phyloP scores from a whole-genome alignment of 2,797 vertebrate genomes.

The Balearica regulorum region DNA sequence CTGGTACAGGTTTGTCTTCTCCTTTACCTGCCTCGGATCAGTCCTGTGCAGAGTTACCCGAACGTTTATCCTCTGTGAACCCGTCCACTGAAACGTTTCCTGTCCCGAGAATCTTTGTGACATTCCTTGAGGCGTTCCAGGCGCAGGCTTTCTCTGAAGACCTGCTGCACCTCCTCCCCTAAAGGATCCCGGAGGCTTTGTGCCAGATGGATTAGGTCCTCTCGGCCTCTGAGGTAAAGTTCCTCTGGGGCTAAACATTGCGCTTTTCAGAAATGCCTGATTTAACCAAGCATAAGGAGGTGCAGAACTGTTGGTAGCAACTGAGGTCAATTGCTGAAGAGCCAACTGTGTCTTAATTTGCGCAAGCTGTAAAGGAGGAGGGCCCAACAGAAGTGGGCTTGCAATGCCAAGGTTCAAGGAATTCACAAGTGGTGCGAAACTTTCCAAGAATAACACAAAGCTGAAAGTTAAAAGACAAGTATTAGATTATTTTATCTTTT shows the following conservation, averaged over 20 bases:
- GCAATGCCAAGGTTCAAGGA: slow-evolving; percentile 84
- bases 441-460: slow-evolving; percentile 92
- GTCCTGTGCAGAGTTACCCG: slow-evolving; percentile 74
- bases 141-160: slow-evolving; percentile 70
- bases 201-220: slow-evolving; percentile 66
- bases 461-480: slow-evolving; percentile 90
- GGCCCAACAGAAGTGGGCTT: slow-evolving; percentile 79
- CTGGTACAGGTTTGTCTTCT: slow-evolving; percentile 66
- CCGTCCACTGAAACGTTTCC: slow-evolving; percentile 65
- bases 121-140: slow-evolving; percentile 63
- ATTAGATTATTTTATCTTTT: slow-evolving; percentile 78
- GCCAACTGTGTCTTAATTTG: slow-evolving; percentile 84
- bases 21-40: slow-evolving; percentile 69
- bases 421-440: slow-evolving; percentile 86
- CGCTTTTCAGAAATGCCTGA: slow-evolving; percentile 79
- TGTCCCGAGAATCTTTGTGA: slow-evolving; percentile 65
- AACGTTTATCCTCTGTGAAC: slow-evolving; percentile 72
- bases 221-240: slow-evolving; percentile 76
- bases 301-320: slow-evolving; percentile 68
- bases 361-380: slow-evolving; percentile 84
- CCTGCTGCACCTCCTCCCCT: slow-evolving; percentile 68
- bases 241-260: slow-evolving; percentile 85
- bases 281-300: slow-evolving; percentile 74
- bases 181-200: slow-evolving; percentile 63
- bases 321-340: slow-evolving; percentile 77